phyloP scores from a whole-genome alignment of 2,113 vertebrate species.

The Dissostichus mawsoni region DNA sequence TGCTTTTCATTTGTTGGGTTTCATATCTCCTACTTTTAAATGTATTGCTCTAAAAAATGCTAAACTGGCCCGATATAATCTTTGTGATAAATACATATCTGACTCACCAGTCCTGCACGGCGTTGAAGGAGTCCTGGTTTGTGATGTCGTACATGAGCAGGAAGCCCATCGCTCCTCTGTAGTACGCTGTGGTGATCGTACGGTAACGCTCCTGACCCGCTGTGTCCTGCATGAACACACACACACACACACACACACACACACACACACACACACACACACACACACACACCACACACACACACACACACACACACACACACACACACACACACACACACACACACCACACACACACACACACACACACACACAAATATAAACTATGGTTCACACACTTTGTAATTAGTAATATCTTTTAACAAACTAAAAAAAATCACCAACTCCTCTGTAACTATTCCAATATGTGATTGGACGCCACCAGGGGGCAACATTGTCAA shows the following conservation, averaged over 20 bases:
- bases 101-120: constrained; percentile 89
- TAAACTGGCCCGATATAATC: too few species aligned
- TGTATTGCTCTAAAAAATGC: too few species aligned
- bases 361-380: too few species aligned
- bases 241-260: not conserved
- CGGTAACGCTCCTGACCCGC: constrained; percentile 90
- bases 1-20: too few species aligned
- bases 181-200: constrained; percentile 91
- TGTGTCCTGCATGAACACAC: constrained; percentile 83
- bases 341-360: too few species aligned
- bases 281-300: not conserved
- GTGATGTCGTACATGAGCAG: constrained; percentile 91
- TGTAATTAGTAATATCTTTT: not conserved
- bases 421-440: not conserved
- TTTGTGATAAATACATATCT: too few species aligned
- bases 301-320: constrained; percentile 16
- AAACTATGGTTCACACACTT: not conserved
- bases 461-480: constrained; percentile 33
- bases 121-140: constrained; percentile 88
- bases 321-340: constrained; percentile 12
- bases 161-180: constrained; percentile 91
- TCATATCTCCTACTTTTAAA: too few species aligned
- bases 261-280: constrained; percentile 10
- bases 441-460: not conserved
- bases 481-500: constrained; percentile 47